Evolutionary conservation across 2,797 vertebrate genomes (phyloP).

Genomic region (Sparidentex hasta): DNA sequence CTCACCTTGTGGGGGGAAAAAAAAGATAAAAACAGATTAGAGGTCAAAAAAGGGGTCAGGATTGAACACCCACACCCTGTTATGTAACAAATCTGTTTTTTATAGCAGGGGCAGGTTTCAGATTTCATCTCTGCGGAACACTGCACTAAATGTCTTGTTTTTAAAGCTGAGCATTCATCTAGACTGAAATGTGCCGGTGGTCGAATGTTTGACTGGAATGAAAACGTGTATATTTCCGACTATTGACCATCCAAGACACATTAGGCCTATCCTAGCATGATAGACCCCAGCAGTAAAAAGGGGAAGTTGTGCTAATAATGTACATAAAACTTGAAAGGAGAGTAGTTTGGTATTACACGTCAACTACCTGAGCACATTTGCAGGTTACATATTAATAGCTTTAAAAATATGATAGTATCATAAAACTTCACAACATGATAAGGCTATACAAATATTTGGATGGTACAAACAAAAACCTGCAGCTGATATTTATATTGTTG

Average conservation of each 20-base stretch:
- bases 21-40: background rate
- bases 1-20: constrained; percentile 3
- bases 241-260: background rate
- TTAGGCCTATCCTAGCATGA: background rate
- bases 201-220: background rate
- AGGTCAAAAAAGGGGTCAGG: background rate
- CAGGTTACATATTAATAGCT: background rate
- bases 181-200: background rate
- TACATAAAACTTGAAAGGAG: background rate
- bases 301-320: background rate
- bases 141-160: background rate
- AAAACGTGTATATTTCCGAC: background rate
- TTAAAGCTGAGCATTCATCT: constrained; percentile 6
- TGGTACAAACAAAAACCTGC: background rate
- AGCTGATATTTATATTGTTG: constrained; percentile 36
- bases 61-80: background rate
- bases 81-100: background rate
- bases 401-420: background rate
- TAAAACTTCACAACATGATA: background rate
- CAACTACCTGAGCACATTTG: background rate
- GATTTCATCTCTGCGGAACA: background rate
- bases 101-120: background rate
- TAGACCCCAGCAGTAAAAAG: background rate
- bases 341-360: background rate
- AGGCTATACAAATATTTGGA: background rate